phyloP scores from a whole-genome alignment of 2,113 vertebrate genomes.

The Heterotilapia buettikoferi region DNA sequence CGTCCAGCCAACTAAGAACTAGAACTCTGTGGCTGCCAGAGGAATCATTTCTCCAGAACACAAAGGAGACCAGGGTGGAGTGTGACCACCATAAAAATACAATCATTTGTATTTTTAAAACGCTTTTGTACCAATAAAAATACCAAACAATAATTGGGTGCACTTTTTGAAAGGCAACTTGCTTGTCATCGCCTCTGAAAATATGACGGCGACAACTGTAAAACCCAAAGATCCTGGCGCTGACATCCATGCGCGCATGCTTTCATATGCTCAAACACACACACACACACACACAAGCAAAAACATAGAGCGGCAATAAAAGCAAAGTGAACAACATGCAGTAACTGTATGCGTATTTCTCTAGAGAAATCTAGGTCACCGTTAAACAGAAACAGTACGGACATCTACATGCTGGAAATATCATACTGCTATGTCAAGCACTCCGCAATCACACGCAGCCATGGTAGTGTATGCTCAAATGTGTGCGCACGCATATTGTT shows the following conservation, averaged over 20 bases:
- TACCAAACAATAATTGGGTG: slow-evolving; percentile 49
- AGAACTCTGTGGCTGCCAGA: slow-evolving; percentile 44
- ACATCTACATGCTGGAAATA: slow-evolving; percentile 13
- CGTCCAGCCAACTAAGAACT: slow-evolving; percentile 46
- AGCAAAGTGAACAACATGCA: slow-evolving; percentile 32
- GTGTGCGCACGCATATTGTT: slow-evolving; percentile 1
- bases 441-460: not conserved
- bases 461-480: not conserved
- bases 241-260: not conserved
- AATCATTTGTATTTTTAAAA: slow-evolving; percentile 60
- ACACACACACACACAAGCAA: not conserved
- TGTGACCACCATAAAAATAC: slow-evolving; percentile 52
- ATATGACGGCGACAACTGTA: slow-evolving; percentile 46
- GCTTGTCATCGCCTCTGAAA: slow-evolving; percentile 56
- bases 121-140: slow-evolving; percentile 63
- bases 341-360: slow-evolving; percentile 14
- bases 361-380: slow-evolving; percentile 53
- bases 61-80: slow-evolving; percentile 43
- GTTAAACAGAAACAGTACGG: slow-evolving; percentile 14
- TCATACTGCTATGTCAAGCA: not conserved
- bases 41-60: slow-evolving; percentile 53
- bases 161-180: slow-evolving; percentile 23
- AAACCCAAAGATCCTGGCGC: slow-evolving; percentile 28
- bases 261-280: not conserved
- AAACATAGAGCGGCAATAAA: slow-evolving; percentile 2